Conservation (phyloP, 2,113 vertebrate species). For the Coturnix japonica region DNA sequence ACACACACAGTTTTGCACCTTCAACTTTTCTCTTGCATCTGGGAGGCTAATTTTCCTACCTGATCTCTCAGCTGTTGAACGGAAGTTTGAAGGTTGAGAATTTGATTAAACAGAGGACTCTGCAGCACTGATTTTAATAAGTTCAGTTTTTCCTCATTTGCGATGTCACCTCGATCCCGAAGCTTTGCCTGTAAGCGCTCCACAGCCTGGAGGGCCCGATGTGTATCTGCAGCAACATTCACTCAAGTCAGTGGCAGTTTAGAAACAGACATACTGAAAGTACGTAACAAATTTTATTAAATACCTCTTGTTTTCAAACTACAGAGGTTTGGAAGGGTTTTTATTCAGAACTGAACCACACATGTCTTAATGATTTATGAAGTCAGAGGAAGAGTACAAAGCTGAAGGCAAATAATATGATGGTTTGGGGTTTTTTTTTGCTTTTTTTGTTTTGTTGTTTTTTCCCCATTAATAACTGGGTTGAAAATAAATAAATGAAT, state of each 20-base stretch:
- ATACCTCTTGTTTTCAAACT: neutral
- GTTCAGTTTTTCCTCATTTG: slow-evolving; percentile 90
- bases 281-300: neutral
- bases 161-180: slow-evolving; percentile 89
- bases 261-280: neutral
- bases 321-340: neutral
- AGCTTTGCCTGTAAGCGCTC: slow-evolving; percentile 93
- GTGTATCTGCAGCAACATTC: slow-evolving; percentile 83
- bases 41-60: slow-evolving; percentile 74
- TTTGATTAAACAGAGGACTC: slow-evolving; percentile 98
- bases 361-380: neutral
- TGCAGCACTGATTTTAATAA: slow-evolving; percentile 93
- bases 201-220: slow-evolving; percentile 92
- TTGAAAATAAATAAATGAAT: neutral
- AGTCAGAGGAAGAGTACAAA: neutral
- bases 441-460: no score
- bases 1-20: neutral
- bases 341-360: neutral
- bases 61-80: slow-evolving; percentile 92
- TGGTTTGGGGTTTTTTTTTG: no score
- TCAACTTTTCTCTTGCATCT: neutral
- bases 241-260: slow-evolving; percentile 8
- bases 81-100: slow-evolving; percentile 91
- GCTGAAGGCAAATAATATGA: neutral
- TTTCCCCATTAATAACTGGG: neutral